Evolutionary conservation across 1,140 invertebrate species (phyloP), one percentile per base, ranked within the genome.

Genomic region (Wasmannia auropunctata): DNA sequence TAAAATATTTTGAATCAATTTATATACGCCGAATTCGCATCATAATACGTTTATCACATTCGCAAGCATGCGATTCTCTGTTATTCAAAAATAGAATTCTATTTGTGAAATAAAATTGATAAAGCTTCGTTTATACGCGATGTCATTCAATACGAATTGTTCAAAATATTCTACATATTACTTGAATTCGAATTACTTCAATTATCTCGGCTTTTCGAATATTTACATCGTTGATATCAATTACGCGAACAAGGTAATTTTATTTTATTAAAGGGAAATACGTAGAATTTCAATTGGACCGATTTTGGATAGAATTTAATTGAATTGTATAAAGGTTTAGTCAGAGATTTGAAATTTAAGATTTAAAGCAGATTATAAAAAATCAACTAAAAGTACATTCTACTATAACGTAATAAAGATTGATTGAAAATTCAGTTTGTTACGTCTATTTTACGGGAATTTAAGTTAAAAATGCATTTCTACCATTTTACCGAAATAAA

Each of bases 41-140:
- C 10, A 16, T 10, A 3, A 11, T 75, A 19, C 22, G 25, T 75
- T 40, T 28, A 58, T 40, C n/a, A 22, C 14, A 37, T 40, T 58
- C 2, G 22, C 22, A 56, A 76, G 19, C 16, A 62, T 1, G 5
- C n/a, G 37, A 76, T 43, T 62, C 4, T 40, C 19, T 28, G 10
- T 19, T 7, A 25, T 43, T 76, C 22, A 7, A 76, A 76, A 62
- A 43, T 40, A 28, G 16, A 31, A 11, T 76, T 76, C 34, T 43
- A 76, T 34, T 72, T 37, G 19, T 16, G 16, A 76, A 76, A 62
- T 76, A 5, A 76, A 40, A 60, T 62, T 62, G 10, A 51, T n/a
- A 63, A 63, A 63, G 28, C 22, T 51, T 54, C n/a, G 0, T 40
- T 31, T 5, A 72, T 75, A 56, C 14, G 6, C 11, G 4, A 49